Conservation (phyloP, 2,888 invertebrate species). For the Hirtodrosophila duncani region DNA sequence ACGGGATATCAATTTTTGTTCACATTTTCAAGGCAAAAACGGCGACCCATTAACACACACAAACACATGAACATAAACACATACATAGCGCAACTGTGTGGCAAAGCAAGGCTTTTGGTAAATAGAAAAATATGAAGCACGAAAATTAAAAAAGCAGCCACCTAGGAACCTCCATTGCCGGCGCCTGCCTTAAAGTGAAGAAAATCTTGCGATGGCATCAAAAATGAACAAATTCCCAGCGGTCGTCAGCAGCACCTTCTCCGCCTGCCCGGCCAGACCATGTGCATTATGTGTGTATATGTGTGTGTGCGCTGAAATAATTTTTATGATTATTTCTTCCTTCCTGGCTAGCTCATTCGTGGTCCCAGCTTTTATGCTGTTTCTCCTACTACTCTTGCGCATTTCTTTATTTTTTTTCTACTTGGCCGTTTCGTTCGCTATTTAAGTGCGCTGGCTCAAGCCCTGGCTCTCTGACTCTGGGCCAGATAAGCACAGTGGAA, state of each 20-base stretch:
- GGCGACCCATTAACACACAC: conserved; percentile 30
- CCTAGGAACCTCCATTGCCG: conserved; percentile 21
- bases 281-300: conserved; percentile 20
- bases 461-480: conserved; percentile 24
- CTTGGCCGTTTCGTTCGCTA: conserved; percentile 51
- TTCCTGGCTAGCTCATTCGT: conserved; percentile 56
- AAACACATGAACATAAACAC: conserved; percentile 1
- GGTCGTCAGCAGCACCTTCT: no score
- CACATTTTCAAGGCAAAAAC: conserved; percentile 12
- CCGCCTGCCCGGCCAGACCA: no score
- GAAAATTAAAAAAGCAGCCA: conserved; percentile 63
- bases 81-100: not conserved
- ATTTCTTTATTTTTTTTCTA: conserved; percentile 52
- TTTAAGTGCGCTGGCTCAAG: conserved; percentile 48
- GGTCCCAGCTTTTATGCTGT: conserved; percentile 35
- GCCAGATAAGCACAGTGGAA: conserved; percentile 67
- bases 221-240: conserved; percentile 56
- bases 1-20: conserved; percentile 54
- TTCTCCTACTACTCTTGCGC: conserved; percentile 31
- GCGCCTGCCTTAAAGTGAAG: conserved; percentile 46
- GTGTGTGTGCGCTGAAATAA: conserved; percentile 62
- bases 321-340: conserved; percentile 77
- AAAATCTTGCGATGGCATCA: conserved; percentile 50
- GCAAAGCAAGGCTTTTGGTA: conserved; percentile 16
- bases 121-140: conserved; percentile 62